These are phyloP conservation scores for Ceryle rudis DNA, from an alignment of 2,797 vertebrate genomes.

Conservation along the genomic window DNA sequence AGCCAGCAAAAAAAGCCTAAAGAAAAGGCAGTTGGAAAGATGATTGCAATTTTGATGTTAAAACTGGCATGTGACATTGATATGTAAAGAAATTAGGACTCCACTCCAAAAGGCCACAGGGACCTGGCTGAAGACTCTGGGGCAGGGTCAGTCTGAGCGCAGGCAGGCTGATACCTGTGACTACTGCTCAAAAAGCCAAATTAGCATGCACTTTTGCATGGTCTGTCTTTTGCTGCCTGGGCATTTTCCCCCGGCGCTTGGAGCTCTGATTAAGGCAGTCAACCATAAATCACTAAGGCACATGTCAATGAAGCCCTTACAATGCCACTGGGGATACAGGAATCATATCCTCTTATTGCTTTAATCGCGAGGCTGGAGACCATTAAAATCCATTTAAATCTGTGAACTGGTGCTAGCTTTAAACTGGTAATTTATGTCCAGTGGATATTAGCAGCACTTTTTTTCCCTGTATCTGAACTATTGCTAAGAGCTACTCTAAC, in stretches of 20 bases:
- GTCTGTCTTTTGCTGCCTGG: slow-evolving; percentile 38
- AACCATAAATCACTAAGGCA: slow-evolving; percentile 57
- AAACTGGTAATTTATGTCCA: slow-evolving; percentile 70
- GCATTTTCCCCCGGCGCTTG: slow-evolving; percentile 34
- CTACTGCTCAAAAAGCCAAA: neutral
- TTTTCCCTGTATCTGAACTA: slow-evolving; percentile 18
- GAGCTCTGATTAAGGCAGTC: slow-evolving; percentile 57
- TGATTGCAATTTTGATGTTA: neutral
- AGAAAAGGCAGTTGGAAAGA: neutral
- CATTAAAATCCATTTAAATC: slow-evolving; percentile 69
- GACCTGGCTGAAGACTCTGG: neutral
- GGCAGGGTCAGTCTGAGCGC: neutral
- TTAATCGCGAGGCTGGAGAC: slow-evolving; percentile 61
- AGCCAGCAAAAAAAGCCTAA: fast-evolving
- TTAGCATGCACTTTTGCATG: neutral
- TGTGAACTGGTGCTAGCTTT: slow-evolving; percentile 62
- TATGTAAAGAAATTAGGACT: fast-evolving
- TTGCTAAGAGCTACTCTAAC: slow-evolving; percentile 43
- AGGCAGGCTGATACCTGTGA: neutral
- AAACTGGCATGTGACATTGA: neutral
- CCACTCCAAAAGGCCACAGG: neutral
- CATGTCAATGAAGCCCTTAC: slow-evolving; percentile 47
- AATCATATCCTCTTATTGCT: slow-evolving; percentile 56
- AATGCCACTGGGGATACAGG: slow-evolving; percentile 46
- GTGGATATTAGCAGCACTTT: slow-evolving; percentile 33